These are phyloP conservation scores for Aphrophora alni DNA, from an alignment of 2,888 invertebrate genomes.

Conservation along the genomic window DNA sequence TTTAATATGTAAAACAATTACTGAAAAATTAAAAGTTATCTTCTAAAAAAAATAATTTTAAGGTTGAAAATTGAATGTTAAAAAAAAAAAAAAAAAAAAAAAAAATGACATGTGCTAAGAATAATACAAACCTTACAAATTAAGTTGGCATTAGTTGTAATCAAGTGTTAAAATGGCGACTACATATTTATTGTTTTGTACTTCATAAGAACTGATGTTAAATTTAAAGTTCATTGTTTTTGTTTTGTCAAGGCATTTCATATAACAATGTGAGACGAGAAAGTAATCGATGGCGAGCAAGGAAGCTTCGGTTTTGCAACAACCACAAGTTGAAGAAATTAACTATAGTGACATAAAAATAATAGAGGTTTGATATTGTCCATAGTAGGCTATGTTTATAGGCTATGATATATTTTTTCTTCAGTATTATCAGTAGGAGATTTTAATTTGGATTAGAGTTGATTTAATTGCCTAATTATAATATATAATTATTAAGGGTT, in stretches of 20 bases:
- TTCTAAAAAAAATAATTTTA: too few species aligned
- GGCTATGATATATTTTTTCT: not conserved
- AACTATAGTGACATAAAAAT: constrained; percentile 77
- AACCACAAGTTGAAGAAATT: constrained; percentile 71
- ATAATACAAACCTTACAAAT: too few species aligned
- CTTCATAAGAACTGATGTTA: not conserved
- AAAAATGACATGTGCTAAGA: too few species aligned
- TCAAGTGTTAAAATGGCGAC: constrained; percentile 1
- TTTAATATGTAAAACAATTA: too few species aligned
- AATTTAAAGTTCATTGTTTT: not conserved
- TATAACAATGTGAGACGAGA: not conserved
- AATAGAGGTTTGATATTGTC: constrained; percentile 64
- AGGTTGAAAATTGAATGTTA: too few species aligned
- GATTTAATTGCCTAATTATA: not conserved
- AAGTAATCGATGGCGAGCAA: constrained; percentile 6
- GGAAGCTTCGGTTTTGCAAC: not conserved
- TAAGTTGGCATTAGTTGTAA: not conserved
- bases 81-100: too few species aligned
- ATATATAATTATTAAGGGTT: not conserved
- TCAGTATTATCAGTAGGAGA: not conserved
- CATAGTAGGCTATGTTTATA: constrained; percentile 9
- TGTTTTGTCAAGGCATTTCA: not conserved
- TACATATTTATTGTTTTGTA: not conserved
- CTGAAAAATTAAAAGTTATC: too few species aligned
- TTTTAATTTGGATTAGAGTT: constrained; percentile 10